phyloP scores from a whole-genome alignment of 2,888 invertebrate species.

The Augochlorella aurata region DNA sequence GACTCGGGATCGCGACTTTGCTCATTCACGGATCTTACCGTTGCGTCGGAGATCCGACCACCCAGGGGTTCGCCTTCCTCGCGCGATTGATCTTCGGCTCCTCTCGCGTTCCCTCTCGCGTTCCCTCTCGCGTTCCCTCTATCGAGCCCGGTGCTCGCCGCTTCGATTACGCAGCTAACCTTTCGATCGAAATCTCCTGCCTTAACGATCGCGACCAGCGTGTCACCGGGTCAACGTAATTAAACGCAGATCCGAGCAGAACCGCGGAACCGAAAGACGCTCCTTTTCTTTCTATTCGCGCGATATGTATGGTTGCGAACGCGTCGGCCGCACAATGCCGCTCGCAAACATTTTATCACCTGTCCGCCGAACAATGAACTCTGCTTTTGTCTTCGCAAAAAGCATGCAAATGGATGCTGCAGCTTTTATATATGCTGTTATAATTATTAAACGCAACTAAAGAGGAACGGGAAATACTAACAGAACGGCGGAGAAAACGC shows the following conservation, averaged over 20 bases:
- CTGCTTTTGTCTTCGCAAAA: neutral
- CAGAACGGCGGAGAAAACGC: neutral
- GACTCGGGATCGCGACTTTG: neutral
- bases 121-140: no score
- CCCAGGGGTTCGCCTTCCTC: neutral
- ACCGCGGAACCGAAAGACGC: neutral
- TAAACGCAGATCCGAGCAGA: neutral
- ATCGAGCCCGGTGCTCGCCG: no score
- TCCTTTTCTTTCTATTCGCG: neutral
- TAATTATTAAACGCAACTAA: neutral
- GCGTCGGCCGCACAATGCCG: neutral
- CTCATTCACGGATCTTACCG: neutral
- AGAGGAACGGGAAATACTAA: neutral
- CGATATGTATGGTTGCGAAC: neutral
- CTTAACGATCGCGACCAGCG: no score
- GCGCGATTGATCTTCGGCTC: neutral
- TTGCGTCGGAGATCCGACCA: neutral
- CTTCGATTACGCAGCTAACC: no score
- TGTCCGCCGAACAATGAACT: neutral
- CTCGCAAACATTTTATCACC: constrained; percentile 1
- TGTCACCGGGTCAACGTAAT: neutral
- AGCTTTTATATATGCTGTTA: neutral
- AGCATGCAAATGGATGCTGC: neutral
- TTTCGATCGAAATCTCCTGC: no score
- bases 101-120: neutral